Conservation (phyloP, 2,888 invertebrate species). For the Portevinia maculata region DNA sequence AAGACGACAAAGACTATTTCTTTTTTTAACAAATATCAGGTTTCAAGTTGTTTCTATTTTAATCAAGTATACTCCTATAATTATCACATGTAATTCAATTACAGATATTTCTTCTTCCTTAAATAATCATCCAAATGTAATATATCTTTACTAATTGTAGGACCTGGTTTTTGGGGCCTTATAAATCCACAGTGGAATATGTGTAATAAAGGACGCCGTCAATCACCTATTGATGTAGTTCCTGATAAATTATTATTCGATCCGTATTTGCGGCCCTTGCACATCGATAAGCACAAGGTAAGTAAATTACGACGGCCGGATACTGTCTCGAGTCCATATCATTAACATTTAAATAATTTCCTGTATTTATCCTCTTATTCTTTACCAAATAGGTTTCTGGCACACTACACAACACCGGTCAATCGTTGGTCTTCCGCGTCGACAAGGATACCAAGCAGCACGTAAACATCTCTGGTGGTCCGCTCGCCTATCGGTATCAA, state of each 20-base stretch:
- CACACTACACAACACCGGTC: conserved; percentile 95
- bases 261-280: conserved; percentile 94
- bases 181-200: conserved; percentile 99
- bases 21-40: no score
- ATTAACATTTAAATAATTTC: conserved; percentile 42
- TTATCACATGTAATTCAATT: no score
- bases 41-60: no score
- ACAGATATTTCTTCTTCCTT: no score
- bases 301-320: conserved; percentile 76
- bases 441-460: conserved; percentile 95
- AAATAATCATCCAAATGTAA: no score
- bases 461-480: conserved; percentile 98
- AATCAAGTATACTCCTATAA: no score
- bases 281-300: conserved; percentile 97
- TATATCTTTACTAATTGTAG: conserved; percentile 84
- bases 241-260: conserved; percentile 97
- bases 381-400: conserved; percentile 89
- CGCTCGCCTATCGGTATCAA: conserved; percentile 96
- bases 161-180: conserved; percentile 98
- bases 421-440: conserved; percentile 95
- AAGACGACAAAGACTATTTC: no score
- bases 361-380: conserved; percentile 12
- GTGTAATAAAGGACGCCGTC: conserved; percentile 97
- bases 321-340: conserved; percentile 9
- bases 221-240: conserved; percentile 98